A percentile compares a stretch with the other conserved stretches of the same genome.
Conservation (phyloP, 2,888 invertebrate species). For the Heliconius ismenius region DNA sequence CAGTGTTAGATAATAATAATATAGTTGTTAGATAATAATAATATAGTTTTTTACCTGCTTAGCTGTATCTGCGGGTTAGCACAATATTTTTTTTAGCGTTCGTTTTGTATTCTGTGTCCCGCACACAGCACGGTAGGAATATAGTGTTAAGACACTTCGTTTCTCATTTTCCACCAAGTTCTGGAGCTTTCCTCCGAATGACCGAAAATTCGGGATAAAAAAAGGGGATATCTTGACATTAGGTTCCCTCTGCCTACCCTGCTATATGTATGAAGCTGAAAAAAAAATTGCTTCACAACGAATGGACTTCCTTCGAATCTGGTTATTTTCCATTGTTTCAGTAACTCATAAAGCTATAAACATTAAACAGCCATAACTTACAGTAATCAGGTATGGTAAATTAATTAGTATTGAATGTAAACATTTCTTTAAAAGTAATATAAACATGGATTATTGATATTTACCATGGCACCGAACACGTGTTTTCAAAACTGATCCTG, state of each 20-base stretch:
- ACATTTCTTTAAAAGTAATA: conserved; percentile 32
- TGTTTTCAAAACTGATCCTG: conserved; percentile 24
- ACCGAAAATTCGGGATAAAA: too few relatives aligned
- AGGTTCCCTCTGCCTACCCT: too few relatives aligned
- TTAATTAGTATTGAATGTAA: conserved; percentile 33
- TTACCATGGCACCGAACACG: conserved; percentile 24
- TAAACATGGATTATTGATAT: conserved; percentile 31
- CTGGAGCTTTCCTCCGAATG: too few relatives aligned
- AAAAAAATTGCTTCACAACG: neutral
- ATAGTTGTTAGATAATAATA: neutral
- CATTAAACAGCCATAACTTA: conserved; percentile 5
- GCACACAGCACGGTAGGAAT: too few relatives aligned
- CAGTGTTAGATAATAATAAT: neutral
- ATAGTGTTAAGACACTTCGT: too few relatives aligned
- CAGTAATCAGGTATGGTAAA: conserved; percentile 28
- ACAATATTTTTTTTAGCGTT: too few relatives aligned
- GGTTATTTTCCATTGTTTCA: conserved; percentile 16
- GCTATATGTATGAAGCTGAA: too few relatives aligned
- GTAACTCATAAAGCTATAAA: conserved; percentile 24
- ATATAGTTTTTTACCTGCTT: too few relatives aligned
- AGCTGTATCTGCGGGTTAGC: too few relatives aligned
- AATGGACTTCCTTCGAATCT: neutral
- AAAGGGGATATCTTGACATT: too few relatives aligned
- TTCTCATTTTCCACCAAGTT: too few relatives aligned
- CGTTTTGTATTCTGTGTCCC: too few relatives aligned